phyloP scores from a whole-genome alignment of 2,888 invertebrate genomes.

The Caenorhabditis angaria region DNA sequence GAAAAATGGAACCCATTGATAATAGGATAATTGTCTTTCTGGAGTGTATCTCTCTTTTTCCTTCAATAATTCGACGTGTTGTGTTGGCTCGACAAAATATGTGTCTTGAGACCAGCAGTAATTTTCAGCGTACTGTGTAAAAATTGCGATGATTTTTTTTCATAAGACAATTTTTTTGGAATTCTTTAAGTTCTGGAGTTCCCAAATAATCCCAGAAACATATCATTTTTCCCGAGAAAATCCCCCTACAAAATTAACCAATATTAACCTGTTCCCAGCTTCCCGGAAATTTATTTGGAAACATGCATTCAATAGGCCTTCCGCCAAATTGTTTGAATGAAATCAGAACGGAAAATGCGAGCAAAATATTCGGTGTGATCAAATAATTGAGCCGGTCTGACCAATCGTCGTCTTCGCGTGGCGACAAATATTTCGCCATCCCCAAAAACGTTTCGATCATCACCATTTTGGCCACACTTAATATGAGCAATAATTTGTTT shows the following conservation, averaged over 20 bases:
- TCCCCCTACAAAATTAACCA: no score
- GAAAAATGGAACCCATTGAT: conserved; percentile 71
- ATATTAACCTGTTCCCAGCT: conserved; percentile 71
- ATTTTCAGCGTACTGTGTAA: conserved; percentile 71
- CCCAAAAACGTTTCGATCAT: conserved; percentile 70
- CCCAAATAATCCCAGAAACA: no score
- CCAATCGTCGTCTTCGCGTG: conserved; percentile 66
- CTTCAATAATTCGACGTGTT: conserved; percentile 63
- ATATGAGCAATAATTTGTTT: no score
- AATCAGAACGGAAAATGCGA: conserved; percentile 70
- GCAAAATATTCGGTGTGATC: conserved; percentile 66
- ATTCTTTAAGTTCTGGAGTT: no score
- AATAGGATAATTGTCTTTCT: conserved; percentile 66
- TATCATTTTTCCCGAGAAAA: no score
- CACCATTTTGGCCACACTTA: conserved; percentile 23
- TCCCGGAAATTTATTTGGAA: conserved; percentile 70
- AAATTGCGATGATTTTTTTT: conserved; percentile 6
- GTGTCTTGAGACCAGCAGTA: conserved; percentile 71
- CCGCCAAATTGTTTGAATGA: conserved; percentile 64
- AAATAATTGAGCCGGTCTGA: conserved; percentile 69
- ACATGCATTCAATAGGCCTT: conserved; percentile 70
- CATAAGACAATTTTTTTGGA: not conserved
- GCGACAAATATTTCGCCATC: conserved; percentile 66
- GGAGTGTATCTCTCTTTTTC: conserved; percentile 54
- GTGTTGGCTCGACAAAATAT: conserved; percentile 65